These are phyloP conservation scores for Adelphocoris suturalis DNA, from an alignment of 2,888 invertebrate species.

Conservation along the genomic window DNA sequence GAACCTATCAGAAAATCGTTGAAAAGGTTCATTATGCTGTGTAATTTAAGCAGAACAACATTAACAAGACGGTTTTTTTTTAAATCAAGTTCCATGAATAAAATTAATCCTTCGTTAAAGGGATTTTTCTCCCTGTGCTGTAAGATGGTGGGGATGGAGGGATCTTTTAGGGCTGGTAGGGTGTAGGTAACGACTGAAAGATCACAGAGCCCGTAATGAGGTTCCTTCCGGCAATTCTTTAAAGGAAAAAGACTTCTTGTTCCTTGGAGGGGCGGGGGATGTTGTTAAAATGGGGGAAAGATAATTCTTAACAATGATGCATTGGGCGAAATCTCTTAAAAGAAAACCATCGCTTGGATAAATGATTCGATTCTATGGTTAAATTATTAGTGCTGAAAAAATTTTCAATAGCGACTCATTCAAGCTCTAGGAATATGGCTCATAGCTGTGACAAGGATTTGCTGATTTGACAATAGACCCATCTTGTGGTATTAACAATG, in stretches of 20 bases:
- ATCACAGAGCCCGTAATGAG: constrained; percentile 28
- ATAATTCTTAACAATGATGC: background rate
- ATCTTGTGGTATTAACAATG: no score
- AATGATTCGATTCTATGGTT: no score
- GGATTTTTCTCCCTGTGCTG: background rate
- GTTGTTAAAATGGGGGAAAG: background rate
- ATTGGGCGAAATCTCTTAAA: no score
- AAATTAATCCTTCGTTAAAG: constrained; percentile 13
- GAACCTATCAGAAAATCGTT: background rate
- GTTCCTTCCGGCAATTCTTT: background rate
- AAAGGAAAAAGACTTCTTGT: background rate
- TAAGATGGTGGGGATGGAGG: background rate
- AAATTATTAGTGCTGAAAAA: no score
- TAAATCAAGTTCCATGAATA: background rate
- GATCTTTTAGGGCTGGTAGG: background rate
- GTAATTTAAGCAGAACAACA: background rate
- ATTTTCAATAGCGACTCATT: no score
- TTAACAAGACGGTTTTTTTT: background rate
- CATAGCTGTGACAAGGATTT: no score
- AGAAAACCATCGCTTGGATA: no score
- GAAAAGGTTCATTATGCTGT: background rate
- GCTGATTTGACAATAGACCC: no score
- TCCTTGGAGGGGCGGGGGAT: background rate
- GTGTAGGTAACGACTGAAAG: background rate
- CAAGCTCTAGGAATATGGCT: no score